Evolutionary conservation across 2,113 vertebrate species (phyloP).

Genomic region (Carlito syrichta): DNA sequence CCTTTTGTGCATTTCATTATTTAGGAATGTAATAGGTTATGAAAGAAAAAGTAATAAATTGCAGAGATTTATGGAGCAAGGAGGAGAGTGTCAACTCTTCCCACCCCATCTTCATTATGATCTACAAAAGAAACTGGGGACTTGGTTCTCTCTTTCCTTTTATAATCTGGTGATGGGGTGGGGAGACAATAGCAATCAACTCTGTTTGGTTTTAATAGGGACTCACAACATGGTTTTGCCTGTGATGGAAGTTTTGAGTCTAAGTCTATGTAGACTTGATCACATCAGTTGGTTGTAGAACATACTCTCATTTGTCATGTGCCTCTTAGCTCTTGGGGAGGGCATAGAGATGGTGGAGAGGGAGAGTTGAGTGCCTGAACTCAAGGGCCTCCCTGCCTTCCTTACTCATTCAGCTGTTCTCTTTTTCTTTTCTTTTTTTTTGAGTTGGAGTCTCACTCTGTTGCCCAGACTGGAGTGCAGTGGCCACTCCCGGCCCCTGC

Average conservation of each 20-base stretch:
- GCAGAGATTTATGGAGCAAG: neutral
- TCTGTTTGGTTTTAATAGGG: neutral
- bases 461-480: too few species aligned
- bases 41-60: neutral
- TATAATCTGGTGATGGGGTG: neutral
- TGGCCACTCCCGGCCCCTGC: too few species aligned
- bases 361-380: neutral
- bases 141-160: neutral
- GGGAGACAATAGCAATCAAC: neutral
- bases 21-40: neutral
- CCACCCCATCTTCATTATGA: neutral
- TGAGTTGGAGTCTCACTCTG: too few species aligned
- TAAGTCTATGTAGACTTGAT: neutral
- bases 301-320: neutral
- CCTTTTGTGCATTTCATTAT: neutral
- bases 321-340: neutral
- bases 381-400: neutral
- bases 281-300: neutral
- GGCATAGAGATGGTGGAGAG: neutral
- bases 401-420: neutral
- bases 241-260: neutral
- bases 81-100: neutral
- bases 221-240: neutral
- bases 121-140: neutral
- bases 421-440: too few species aligned